Conservation (phyloP, 2,888 invertebrate genomes). For the Anaspis maculata region DNA sequence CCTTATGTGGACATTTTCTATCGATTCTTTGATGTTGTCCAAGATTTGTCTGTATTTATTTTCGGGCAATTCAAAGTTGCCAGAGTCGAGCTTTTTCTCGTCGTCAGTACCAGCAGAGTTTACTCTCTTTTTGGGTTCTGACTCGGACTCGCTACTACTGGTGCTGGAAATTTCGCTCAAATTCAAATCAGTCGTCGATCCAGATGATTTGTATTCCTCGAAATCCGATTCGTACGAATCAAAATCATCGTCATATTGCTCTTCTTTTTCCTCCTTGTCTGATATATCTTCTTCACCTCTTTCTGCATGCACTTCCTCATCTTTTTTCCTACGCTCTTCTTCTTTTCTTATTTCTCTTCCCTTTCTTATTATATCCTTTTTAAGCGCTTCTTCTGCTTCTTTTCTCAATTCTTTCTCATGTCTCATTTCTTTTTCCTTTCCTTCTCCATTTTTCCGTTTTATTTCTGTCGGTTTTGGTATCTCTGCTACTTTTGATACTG, state of each 20-base stretch:
- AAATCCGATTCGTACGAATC: slow-evolving; percentile 53
- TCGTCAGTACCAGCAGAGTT: slow-evolving; percentile 36
- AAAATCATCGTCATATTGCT: slow-evolving; percentile 46
- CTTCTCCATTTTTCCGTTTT: no score
- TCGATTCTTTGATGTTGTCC: slow-evolving; percentile 40
- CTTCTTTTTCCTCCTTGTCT: slow-evolving; percentile 11
- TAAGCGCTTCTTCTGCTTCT: no score
- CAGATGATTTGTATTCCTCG: slow-evolving; percentile 37
- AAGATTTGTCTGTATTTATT: slow-evolving; percentile 35
- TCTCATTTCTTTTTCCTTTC: no score
- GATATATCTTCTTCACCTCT: no score
- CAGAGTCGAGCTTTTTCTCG: slow-evolving; percentile 52
- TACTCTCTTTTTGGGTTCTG: slow-evolving; percentile 17
- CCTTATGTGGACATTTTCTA: slow-evolving; percentile 31
- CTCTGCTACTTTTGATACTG: slow-evolving; percentile 3
- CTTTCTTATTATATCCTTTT: no score
- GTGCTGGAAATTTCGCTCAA: slow-evolving; percentile 7
- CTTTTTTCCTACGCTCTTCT: no score
- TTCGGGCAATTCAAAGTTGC: slow-evolving; percentile 47
- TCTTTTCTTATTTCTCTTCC: no score
- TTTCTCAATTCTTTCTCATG: no score
- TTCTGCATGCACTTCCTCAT: no score
- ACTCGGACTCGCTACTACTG: slow-evolving; percentile 7
- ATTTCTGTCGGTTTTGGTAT: no score
- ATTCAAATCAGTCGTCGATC: slow-evolving; percentile 13